Evolutionary conservation across 2,113 vertebrate species (phyloP).

Genomic region (Sorex fumeus): DNA sequence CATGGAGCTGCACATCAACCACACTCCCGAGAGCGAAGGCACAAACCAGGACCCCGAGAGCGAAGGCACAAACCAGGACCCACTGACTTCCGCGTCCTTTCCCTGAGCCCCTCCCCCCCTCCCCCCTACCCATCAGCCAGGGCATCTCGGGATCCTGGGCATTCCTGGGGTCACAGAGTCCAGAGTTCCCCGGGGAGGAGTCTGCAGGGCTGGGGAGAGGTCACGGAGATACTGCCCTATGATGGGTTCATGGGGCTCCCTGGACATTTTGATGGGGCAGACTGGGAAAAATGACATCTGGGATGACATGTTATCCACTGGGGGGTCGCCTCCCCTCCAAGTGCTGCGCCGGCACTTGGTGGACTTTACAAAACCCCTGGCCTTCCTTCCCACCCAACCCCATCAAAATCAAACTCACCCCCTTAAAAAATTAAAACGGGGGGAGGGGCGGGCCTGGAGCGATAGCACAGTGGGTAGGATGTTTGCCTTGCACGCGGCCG

Average conservation of each 20-base stretch:
- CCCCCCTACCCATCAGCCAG: no score
- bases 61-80: no score
- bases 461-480: no score
- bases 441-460: no score
- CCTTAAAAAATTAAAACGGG: slow-evolving; percentile 85
- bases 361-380: slow-evolving; percentile 84
- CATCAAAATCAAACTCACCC: slow-evolving; percentile 82
- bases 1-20: background rate
- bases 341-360: slow-evolving; percentile 41
- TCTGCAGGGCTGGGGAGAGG: background rate
- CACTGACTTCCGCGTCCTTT: no score
- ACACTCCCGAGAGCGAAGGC: background rate
- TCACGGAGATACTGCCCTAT: background rate
- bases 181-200: background rate
- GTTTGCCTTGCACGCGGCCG: no score
- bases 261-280: background rate
- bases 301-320: no score
- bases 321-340: no score
- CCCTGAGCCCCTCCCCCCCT: no score
- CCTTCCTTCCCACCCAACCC: slow-evolving; percentile 84
- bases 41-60: no score
- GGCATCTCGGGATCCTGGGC: accelerated
- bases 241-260: background rate
- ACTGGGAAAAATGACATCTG: no score
- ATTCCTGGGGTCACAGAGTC: background rate